phyloP scores from a whole-genome alignment of 2,113 vertebrate genomes.

The Protobothrops mucrosquamatus region DNA sequence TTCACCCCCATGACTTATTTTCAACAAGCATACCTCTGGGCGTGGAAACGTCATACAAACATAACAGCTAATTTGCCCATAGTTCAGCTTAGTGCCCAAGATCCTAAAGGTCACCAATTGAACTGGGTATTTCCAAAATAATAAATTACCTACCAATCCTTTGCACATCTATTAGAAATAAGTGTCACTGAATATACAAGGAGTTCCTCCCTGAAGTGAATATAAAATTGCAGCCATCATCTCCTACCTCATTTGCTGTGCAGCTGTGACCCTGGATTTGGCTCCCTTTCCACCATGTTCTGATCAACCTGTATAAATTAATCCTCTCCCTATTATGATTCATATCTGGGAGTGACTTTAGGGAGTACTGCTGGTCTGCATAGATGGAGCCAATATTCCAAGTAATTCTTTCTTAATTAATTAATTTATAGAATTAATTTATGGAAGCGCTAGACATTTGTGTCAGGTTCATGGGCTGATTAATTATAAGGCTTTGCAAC shows the following conservation, averaged over 20 bases:
- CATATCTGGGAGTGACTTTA: not conserved
- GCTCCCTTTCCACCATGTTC: not conserved
- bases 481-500: constrained; percentile 62
- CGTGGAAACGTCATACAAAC: not conserved
- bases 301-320: not conserved
- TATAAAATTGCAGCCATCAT: not conserved
- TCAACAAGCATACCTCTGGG: not conserved
- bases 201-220: not conserved
- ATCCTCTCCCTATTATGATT: not conserved
- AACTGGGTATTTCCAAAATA: not conserved
- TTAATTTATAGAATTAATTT: constrained; percentile 24
- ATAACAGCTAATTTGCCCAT: not conserved
- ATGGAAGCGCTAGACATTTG: constrained; percentile 56
- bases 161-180: not conserved
- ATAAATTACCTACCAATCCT: not conserved
- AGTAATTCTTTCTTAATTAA: constrained; percentile 62
- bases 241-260: not conserved
- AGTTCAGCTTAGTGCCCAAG: not conserved
- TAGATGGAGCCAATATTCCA: constrained; percentile 45
- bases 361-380: constrained; percentile 36
- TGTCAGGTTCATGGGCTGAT: constrained; percentile 58
- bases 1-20: not conserved
- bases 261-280: not conserved
- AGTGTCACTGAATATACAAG: not conserved
- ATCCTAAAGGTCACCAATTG: not conserved